Evolutionary conservation across 2,113 vertebrate species (phyloP), one percentile per base, ranked within the genome.

Genomic region (Carassius auratus): DNA sequence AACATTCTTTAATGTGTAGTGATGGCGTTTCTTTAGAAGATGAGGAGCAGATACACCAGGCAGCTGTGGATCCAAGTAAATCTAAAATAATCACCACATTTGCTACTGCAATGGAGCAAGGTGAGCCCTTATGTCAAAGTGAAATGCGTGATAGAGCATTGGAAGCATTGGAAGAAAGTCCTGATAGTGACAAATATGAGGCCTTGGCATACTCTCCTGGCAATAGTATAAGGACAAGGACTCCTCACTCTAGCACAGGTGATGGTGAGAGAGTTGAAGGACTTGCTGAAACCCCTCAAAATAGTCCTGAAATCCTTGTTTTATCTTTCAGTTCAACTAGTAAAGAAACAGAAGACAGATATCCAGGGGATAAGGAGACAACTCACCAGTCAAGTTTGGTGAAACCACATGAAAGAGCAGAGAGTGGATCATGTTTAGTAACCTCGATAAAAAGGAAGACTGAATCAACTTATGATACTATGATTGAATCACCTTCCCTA

Each of bases 201-300:
- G 94, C 92, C 1, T 87, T 92, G 83, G 89, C 93, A 7, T 92
- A 93, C 87, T 95, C 92, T 55, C 94, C 95, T 0, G 91, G 89
- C 2, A 91, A 91, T 26, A 95, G 91, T 83, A 87, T 95, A 5
- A 93, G 94, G 75, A 92, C 94, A 0, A 95, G 93, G 76, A 95
- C 93, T 21, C 94, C 94, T 86, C 92, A 92, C 86, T 93, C 95
- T 45, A 96, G 95, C 87, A 96, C 95, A 12, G 95, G 94, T 86
- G 96, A 97, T 85, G 95, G 92, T 88, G 96, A 96, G 52, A 94
- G 95, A 88, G 94, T 94, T 30, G 95, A 97, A 86, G 95, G 93
- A 50, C 90, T 96, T 61, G 91, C 92, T 55, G 92, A 95, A 86
- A 96, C 94, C 23, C 92, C 95, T 1, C 94, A 96, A 91, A 95